These are phyloP conservation scores for Pholis gunnellus DNA, from an alignment of 2,113 vertebrate species.

Conservation along the genomic window DNA sequence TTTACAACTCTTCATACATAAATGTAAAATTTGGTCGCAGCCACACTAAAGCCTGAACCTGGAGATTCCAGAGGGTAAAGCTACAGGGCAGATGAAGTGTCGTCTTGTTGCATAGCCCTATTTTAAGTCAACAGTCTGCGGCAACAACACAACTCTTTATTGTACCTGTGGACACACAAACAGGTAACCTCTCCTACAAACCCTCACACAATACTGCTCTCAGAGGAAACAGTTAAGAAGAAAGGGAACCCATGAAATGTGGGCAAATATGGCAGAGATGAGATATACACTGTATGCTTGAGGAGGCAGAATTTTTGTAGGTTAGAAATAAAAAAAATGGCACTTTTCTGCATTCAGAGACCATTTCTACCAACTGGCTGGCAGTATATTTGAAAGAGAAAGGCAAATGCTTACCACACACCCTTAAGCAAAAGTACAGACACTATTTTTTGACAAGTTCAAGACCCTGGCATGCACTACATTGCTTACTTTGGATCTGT, in stretches of 20 bases:
- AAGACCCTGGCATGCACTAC: slow-evolving; percentile 76
- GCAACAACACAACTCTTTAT: slow-evolving; percentile 70
- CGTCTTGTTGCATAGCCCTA: slow-evolving; percentile 93
- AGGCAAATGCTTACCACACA: slow-evolving; percentile 74
- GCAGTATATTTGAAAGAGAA: slow-evolving; percentile 78
- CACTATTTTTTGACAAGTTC: slow-evolving; percentile 64
- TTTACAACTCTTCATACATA: slow-evolving; percentile 58
- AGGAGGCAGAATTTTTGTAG: slow-evolving; percentile 46
- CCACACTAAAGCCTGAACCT: slow-evolving; percentile 87
- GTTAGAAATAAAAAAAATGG: slow-evolving; percentile 56
- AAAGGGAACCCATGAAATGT: slow-evolving; percentile 33
- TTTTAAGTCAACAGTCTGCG: slow-evolving; percentile 78
- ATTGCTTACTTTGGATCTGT: slow-evolving; percentile 68
- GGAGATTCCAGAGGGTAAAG: slow-evolving; percentile 84
- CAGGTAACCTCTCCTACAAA: slow-evolving; percentile 34
- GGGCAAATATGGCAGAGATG: slow-evolving; percentile 53
- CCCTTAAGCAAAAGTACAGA: slow-evolving; percentile 71
- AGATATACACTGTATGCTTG: slow-evolving; percentile 19
- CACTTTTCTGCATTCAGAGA: slow-evolving; percentile 70
- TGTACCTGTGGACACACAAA: slow-evolving; percentile 49
- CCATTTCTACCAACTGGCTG: slow-evolving; percentile 51
- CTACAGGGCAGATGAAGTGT: slow-evolving; percentile 85
- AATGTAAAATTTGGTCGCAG: slow-evolving; percentile 88
- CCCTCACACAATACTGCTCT: slow-evolving; percentile 49
- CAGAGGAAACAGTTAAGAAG: slow-evolving; percentile 36